Percentiles rank a stretch among this genome's conserved stretches.
These are phyloP conservation scores for Limnephilus auricula DNA, from an alignment of 2,888 invertebrate species.

Conservation along the genomic window DNA sequence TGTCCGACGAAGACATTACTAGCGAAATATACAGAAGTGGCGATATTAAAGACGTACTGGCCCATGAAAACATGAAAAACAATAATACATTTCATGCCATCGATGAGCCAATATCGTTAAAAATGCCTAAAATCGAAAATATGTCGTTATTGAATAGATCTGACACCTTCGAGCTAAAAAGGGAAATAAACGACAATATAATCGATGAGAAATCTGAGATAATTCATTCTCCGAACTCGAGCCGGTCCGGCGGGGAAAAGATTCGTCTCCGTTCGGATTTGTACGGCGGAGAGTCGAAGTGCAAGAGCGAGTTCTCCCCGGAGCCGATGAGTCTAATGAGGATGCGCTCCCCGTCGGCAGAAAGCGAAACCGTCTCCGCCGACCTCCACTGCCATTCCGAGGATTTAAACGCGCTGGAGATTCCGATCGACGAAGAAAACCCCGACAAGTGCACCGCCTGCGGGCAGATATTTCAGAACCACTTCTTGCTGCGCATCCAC, in stretches of 20 bases:
- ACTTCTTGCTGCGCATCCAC: conserved; percentile 93
- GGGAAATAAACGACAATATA: conserved; percentile 72
- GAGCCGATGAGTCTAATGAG: conserved; percentile 71
- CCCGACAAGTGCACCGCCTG: conserved; percentile 91
- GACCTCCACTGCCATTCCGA: conserved; percentile 78
- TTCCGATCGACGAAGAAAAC: conserved; percentile 92
- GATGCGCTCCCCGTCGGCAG: conserved; percentile 63
- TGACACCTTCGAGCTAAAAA: conserved; percentile 58
- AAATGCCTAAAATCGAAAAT: conserved; percentile 75
- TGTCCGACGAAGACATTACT: conserved; percentile 75
- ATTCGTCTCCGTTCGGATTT: conserved; percentile 74
- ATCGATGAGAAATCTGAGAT: conserved; percentile 71
- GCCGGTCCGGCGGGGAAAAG: conserved; percentile 70
- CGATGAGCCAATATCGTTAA: conserved; percentile 74
- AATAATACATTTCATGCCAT: conserved; percentile 68
- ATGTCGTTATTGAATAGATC: conserved; percentile 71
- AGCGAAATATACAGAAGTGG: conserved; percentile 66
- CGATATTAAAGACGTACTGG: conserved; percentile 49
- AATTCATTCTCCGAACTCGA: conserved; percentile 67
- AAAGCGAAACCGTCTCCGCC: conserved; percentile 69
- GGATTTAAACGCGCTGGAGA: conserved; percentile 81
- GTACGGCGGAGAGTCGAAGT: conserved; percentile 68
- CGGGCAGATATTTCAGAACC: conserved; percentile 93
- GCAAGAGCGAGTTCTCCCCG: conserved; percentile 67
- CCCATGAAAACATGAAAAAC: conserved; percentile 52